Evolutionary conservation across 1,140 invertebrate genomes (phyloP), one percentile per base, ranked within the genome.

Genomic region (Rhagoletis pomonella): DNA sequence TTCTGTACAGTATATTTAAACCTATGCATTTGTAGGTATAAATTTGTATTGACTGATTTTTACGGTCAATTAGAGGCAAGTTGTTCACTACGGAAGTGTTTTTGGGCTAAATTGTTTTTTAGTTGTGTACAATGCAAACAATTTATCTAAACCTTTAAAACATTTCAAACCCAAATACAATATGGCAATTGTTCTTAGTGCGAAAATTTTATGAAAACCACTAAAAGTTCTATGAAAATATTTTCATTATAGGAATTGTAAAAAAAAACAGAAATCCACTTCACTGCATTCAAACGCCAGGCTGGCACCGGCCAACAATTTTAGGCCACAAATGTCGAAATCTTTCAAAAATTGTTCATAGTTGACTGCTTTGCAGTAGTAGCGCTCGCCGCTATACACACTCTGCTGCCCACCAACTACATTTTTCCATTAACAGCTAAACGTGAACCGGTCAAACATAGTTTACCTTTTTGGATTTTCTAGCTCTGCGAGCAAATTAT

Each of bases 1-100:
- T 12, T 10, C 3, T 44, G 67, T 47, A 3, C 44, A 29, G 29
- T 47, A 17, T 47, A 12, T 73, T 73, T 73, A 42, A 10, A 44
- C 50, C 10, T 12, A 17, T 62, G 17, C 17, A 12, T 62, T 1
- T 10, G 5, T 55, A 55, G 10, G 50, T 55, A 10, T 10, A 55
- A 55, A 55, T 55, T 55, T 5, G 50, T 55, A 2, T 10, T 10
- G 50, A 55, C 50, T 62, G 17, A 14, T 17, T 73, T 73, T 44
- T 73, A 73, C 67, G 67, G 67, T 73, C 65, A 67, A 67, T 67
- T 67, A 42, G 29, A 42, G 29, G 10, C 5, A 67, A 19, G 42
- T 67, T 67, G 6, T 67, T 67, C 67, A 47, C 12, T 42, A 47
- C 67, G 67, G 67, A 73, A 73, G 67, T 44, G 67, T 73, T 73